Evolutionary conservation across 2,797 vertebrate genomes (phyloP), one percentile per base, ranked within the genome.

Genomic region (Manis javanica): DNA sequence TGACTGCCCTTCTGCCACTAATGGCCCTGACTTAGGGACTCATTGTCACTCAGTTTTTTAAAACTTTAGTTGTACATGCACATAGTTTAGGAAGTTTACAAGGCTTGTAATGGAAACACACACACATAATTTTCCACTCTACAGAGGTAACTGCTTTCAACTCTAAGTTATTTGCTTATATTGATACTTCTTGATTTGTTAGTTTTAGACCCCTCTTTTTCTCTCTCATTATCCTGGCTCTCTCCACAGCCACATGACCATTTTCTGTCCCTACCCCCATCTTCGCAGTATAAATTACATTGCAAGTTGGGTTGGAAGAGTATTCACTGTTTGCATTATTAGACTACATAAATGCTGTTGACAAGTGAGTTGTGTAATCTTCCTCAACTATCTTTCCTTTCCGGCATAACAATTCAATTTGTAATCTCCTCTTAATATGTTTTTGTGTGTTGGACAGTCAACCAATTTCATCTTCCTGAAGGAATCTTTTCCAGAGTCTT

Each of bases 111-210:
- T 39, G 49, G 82, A 82, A 88, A 51, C 2, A n/a, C 31, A 39
- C 29, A 37, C 24, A 19, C 23, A 24, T n/a, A 8, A 12, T 46
- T 91, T 55, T 64, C 53, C 18, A 21, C 18, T 88, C 51, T 71
- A 53, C 51, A 82, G 74, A 91, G 51, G 57, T 24, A 79, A 34
- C 2, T 77, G 85, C 31, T 83, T 93, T 93, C 59, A 61, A 42
- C 18, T 91, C 68, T 69, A 61, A 95, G 78, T 87, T 68, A 85
- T 86, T 93, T 91, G 42, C 75, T 92, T 90, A 39, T 42, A 16
- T 74, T 94, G 64, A 34, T 77, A 75, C 66, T 53, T 86, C 77
- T 66, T 46, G 53, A 68, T 93, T 61, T 84, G 64, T 84, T 21
- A 66, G 53, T 81, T 78, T 74, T 66, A 57, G 63, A 14, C 46